Conservation (phyloP, 2,888 invertebrate species). For the Andrena bucephala region DNA sequence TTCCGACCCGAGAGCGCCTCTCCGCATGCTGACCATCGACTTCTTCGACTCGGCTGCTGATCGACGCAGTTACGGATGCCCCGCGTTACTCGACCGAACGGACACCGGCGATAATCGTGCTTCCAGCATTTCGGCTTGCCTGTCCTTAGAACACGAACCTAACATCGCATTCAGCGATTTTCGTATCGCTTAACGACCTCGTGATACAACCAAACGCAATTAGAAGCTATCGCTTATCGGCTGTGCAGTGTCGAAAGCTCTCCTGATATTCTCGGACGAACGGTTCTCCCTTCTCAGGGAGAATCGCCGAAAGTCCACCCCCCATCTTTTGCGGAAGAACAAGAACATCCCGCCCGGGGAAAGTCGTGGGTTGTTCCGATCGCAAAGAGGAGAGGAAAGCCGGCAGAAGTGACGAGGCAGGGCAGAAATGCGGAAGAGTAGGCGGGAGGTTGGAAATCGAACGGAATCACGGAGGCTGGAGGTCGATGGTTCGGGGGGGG, state of each 20-base stretch:
- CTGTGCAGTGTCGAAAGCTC: no score
- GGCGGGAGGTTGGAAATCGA: conserved; percentile 71
- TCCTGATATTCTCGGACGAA: no score
- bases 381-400: conserved; percentile 15
- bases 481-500: conserved; percentile 70
- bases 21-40: conserved; percentile 53
- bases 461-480: conserved; percentile 72
- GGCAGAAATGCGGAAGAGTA: conserved; percentile 51
- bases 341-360: not conserved
- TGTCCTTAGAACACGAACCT: no score
- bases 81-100: not conserved
- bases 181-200: no score
- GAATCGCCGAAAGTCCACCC: not conserved
- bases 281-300: not conserved
- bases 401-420: conserved; percentile 37
- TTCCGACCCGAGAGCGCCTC: conserved; percentile 67
- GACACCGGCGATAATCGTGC: not conserved
- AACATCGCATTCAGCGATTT: no score
- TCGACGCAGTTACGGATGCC: conserved; percentile 5
- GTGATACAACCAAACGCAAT: no score
- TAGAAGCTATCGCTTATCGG: no score
- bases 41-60: conserved; percentile 36
- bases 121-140: not conserved
- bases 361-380: conserved; percentile 17
- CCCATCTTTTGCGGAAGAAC: not conserved